Evolutionary conservation across 2,797 vertebrate species (phyloP).

Genomic region (Hoplostethus atlanticus): DNA sequence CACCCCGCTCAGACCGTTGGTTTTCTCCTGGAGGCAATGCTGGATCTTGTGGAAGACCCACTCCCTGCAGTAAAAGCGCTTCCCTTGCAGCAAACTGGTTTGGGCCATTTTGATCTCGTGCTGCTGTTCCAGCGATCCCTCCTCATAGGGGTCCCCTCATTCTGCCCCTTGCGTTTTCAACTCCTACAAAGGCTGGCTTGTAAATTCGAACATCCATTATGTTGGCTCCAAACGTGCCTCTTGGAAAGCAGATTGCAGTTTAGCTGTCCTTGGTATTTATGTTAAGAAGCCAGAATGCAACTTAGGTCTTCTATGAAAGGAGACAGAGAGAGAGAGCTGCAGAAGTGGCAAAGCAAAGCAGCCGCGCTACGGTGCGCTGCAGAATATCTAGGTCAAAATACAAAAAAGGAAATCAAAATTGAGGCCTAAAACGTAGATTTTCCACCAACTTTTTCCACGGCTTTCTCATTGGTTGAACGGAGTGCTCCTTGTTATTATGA

Average conservation of each 20-base stretch:
- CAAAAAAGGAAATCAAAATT: constrained; percentile 57
- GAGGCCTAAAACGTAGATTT: constrained; percentile 69
- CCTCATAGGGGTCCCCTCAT: constrained; percentile 77
- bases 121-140: constrained; percentile 67
- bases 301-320: constrained; percentile 19
- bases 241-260: constrained; percentile 44
- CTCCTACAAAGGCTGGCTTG: constrained; percentile 47
- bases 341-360: constrained; percentile 46
- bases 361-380: constrained; percentile 32
- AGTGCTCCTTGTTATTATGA: constrained; percentile 72
- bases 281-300: constrained; percentile 25
- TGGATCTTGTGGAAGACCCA: constrained; percentile 99
- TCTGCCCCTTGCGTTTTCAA: constrained; percentile 66
- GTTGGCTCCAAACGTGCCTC: constrained; percentile 40
- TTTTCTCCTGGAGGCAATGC: constrained; percentile 98
- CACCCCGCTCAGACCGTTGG: constrained; percentile 81
- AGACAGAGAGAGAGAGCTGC: constrained; percentile 27
- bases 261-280: constrained; percentile 29
- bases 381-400: constrained; percentile 75
- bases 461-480: constrained; percentile 73
- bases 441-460: constrained; percentile 87
- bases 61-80: constrained; percentile 98
- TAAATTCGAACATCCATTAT: constrained; percentile 70
- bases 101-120: constrained; percentile 89
- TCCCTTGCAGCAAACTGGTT: constrained; percentile 97